phyloP scores from a whole-genome alignment of 2,113 vertebrate species.

The Emydocephalus ijimae region DNA sequence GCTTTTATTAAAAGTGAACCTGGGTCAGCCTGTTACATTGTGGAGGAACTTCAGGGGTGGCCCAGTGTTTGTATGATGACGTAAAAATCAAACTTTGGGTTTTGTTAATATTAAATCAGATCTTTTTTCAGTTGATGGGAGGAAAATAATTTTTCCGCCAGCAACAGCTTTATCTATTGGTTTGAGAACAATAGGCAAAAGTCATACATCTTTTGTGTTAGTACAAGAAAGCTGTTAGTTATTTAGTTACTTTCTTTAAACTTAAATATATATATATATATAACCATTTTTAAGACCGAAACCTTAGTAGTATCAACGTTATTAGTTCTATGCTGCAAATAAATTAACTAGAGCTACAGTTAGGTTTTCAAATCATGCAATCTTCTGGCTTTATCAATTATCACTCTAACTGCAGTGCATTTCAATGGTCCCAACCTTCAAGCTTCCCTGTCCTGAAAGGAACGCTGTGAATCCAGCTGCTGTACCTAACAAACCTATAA shows the following conservation, averaged over 20 bases:
- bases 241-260: not conserved
- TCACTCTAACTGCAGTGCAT: not conserved
- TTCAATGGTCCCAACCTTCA: slow-evolving; percentile 73
- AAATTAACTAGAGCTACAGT: not conserved
- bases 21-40: not conserved
- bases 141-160: not conserved
- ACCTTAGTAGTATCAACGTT: not conserved
- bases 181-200: not conserved
- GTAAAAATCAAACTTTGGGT: not conserved
- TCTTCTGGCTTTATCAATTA: not conserved
- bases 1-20: not conserved
- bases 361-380: not conserved
- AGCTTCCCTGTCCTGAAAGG: slow-evolving; percentile 76
- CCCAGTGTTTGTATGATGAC: not conserved
- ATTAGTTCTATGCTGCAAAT: not conserved
- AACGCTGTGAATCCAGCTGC: slow-evolving; percentile 87
- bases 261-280: not conserved
- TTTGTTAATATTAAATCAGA: not conserved
- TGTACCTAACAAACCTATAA: slow-evolving; percentile 85
- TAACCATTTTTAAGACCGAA: not conserved
- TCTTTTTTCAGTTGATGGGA: not conserved
- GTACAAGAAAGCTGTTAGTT: not conserved
- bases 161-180: not conserved
- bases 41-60: not conserved
- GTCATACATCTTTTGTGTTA: not conserved